A percentile compares a stretch with the other conserved stretches of the same genome.
phyloP scores from a whole-genome alignment of 1,140 invertebrate genomes.

The Philotrypesis tridentata region DNA sequence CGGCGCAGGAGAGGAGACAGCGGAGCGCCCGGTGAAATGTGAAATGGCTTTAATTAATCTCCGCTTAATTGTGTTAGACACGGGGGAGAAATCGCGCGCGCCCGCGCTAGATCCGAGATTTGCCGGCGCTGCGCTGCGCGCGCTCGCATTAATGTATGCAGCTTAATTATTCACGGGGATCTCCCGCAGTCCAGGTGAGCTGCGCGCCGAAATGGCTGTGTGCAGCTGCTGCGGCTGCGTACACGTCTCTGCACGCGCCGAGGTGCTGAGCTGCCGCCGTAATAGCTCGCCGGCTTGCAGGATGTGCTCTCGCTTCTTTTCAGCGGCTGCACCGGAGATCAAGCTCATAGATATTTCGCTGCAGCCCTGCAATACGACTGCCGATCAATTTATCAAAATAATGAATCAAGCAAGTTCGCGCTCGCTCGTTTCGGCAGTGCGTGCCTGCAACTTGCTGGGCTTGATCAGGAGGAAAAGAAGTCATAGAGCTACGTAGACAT shows the following conservation, averaged over 20 bases:
- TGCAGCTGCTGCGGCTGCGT: constrained; percentile 31
- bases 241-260: constrained; percentile 21
- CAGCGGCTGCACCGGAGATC: no score
- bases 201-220: constrained; percentile 26
- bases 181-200: constrained; percentile 59
- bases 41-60: constrained; percentile 73
- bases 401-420: no score
- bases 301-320: no score
- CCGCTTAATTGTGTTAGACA: constrained; percentile 69
- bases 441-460: no score
- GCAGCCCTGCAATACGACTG: no score
- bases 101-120: constrained; percentile 60
- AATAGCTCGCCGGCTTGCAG: not conserved
- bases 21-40: constrained; percentile 67
- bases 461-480: no score
- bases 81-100: constrained; percentile 54
- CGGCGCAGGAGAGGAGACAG: not conserved
- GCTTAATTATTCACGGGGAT: constrained; percentile 65
- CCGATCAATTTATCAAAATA: no score
- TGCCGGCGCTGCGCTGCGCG: constrained; percentile 61
- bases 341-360: no score
- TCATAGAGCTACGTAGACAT: no score
- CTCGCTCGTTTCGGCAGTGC: no score
- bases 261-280: not conserved
- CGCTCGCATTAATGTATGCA: constrained; percentile 72